Evolutionary conservation across 2,113 vertebrate genomes (phyloP).

Genomic region (Anarhynchus alexandrinus): DNA sequence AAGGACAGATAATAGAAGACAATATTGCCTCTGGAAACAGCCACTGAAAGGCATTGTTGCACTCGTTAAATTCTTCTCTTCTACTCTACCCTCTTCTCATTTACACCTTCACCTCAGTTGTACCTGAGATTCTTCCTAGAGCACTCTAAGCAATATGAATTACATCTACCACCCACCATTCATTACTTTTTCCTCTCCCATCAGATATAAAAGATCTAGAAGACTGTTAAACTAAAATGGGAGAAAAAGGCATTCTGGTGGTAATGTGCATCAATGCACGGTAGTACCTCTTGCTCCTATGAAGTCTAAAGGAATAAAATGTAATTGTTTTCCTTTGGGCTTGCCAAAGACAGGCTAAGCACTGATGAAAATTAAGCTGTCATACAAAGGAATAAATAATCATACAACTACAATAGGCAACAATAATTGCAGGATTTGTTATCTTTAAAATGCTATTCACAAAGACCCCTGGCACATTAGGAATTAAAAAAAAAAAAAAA

Average conservation of each 20-base stretch:
- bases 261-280: background rate
- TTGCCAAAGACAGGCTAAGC: background rate
- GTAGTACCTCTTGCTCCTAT: background rate
- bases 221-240: background rate
- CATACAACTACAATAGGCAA: background rate
- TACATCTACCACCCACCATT: background rate
- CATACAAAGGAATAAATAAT: background rate
- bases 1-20: background rate
- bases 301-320: background rate
- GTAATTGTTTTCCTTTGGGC: background rate
- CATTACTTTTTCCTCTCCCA: background rate
- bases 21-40: background rate
- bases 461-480: background rate
- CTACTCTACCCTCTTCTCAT: background rate
- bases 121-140: background rate
- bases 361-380: background rate
- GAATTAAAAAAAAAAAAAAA: background rate
- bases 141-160: background rate
- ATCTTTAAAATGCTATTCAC: background rate
- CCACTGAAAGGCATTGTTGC: background rate
- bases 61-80: background rate
- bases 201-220: background rate
- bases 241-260: background rate
- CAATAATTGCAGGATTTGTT: background rate
- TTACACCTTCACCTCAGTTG: background rate